phyloP scores from a whole-genome alignment of 2,888 invertebrate genomes.

The Drosophila mettleri region DNA sequence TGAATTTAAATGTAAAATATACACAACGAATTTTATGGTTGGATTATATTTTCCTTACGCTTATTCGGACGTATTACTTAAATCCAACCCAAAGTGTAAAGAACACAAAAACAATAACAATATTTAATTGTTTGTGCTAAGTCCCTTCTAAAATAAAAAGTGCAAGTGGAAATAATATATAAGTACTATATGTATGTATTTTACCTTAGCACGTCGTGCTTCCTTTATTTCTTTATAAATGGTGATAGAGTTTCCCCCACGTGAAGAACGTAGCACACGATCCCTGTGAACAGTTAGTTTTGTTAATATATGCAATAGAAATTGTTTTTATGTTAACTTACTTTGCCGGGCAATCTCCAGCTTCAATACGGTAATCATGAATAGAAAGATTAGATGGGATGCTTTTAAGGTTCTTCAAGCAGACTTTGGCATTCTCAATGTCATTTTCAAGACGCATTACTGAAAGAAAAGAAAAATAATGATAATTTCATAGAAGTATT shows the following conservation, averaged over 20 bases:
- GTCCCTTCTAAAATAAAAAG: slow-evolving; percentile 21
- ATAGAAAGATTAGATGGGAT: slow-evolving; percentile 62
- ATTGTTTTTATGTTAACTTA: slow-evolving; percentile 10
- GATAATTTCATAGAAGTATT: neutral
- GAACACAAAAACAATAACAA: slow-evolving; percentile 12
- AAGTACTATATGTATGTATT: neutral
- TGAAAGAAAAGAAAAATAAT: slow-evolving; percentile 34
- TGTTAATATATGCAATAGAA: neutral
- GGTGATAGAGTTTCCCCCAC: slow-evolving; percentile 30
- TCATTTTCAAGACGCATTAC: slow-evolving; percentile 81
- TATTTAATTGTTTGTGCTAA: neutral
- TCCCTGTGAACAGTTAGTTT: slow-evolving; percentile 19
- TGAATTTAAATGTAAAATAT: slow-evolving; percentile 1
- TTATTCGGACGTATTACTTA: slow-evolving; percentile 13
- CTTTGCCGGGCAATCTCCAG: slow-evolving; percentile 43
- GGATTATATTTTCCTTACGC: neutral
- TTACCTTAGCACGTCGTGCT: slow-evolving; percentile 36
- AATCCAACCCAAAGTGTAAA: slow-evolving; percentile 24
- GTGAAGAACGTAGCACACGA: slow-evolving; percentile 16
- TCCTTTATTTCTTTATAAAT: slow-evolving; percentile 41
- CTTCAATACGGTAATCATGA: slow-evolving; percentile 45
- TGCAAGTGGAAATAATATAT: too few species aligned
- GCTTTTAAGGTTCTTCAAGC: slow-evolving; percentile 70
- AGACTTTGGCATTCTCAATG: slow-evolving; percentile 76
- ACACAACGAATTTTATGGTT: slow-evolving; percentile 27